Evolutionary conservation across 2,113 vertebrate species (phyloP), one percentile per base, ranked within the genome.

Genomic region (Sporophila hypoxantha): DNA sequence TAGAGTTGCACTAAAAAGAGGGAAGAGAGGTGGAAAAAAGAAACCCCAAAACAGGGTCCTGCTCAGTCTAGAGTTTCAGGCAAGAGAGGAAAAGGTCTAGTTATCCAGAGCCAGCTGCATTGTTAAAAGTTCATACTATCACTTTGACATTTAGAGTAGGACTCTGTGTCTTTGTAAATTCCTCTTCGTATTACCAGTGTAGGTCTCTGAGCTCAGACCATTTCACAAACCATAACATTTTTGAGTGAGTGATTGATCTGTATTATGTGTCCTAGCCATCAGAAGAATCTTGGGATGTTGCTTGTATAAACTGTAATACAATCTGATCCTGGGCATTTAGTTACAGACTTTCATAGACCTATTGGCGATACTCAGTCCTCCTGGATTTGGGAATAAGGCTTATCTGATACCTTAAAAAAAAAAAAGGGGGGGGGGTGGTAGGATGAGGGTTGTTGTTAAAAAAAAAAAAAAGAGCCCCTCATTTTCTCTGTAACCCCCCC

Each of bases 241-340:
- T 98, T 96, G 95, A 96, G 96, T 97, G 96, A 97, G 95, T 97
- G 97, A 98, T 97, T 98, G 97, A 98, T 98, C 97, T 97, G 97
- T 98, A 98, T 98, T 98, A 97, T 98, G 95, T 98, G 97, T 98
- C 97, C 92, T 94, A 97, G 98, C 97, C 98, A 98, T 99, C 98
- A 98, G 97, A 98, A 96, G 97, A 97, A 98, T 98, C 98, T 98
- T 98, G 97, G 97, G 98, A 98, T 97, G 95, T 97, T 98, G 97
- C 98, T 98, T 98, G 98, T 98, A 98, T 98, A 98, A 98, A 99
- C 97, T 97, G 98, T 98, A 98, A 99, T 97, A 95, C 96, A 98
- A 98, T 98, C 98, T 97, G 95, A 93, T 94, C 89, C 91, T 89
- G 88, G 88, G 96, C 97, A 95, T 99, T 98, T 93, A 95, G 97